Evolutionary conservation across 1,140 invertebrate species (phyloP), one percentile per base, ranked within the genome.

Genomic region (Pseudomyrmex concolor): DNA sequence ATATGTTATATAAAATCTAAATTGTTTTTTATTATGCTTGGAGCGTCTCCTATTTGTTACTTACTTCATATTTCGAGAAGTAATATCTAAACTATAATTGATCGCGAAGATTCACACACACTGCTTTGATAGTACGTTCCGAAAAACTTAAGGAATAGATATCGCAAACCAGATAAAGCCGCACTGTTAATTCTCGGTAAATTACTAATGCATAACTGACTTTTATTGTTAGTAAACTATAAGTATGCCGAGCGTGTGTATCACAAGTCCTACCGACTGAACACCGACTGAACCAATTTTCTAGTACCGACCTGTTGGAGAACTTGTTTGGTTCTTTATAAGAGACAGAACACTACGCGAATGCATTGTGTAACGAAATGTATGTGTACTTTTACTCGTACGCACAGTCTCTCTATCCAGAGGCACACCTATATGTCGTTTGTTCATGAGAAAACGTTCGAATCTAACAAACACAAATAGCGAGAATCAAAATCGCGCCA

Each of bases 211-310:
- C 34, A 34, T 7, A 7, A 34, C 34, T 34, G 34, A 34, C 34
- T 34, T 7, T 34, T 34, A 34, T 34, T 34, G 34, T 34, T 7
- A 34, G 17, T 50, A 7, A 72, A 57, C 59, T 67, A 72, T 9
- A 67, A 13, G 5, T 78, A 54, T 17, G 4, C 2, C 19, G 57
- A 55, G 34, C 57, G 81, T 87, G 81, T 87, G 74, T 84, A 74
- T 54, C 82, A 84, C 66, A n/a, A 74, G 86, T 84, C 57, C 62
- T 80, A 68, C 17, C 34, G 73, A n/a, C 59, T 51, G 73, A 80
- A 34, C 70, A 83, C 45, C 48, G 48, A 89, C 88, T 86, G 84
- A 84, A 86, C 70, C 76, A 86, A 88, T 88, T 88, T 82, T 43
- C 71, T 54, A 73, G 54, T 72, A 71, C 85, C 70, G 66, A 12